Evolutionary conservation across 2,888 invertebrate genomes (phyloP).

Genomic region (Caenorhabditis afra): DNA sequence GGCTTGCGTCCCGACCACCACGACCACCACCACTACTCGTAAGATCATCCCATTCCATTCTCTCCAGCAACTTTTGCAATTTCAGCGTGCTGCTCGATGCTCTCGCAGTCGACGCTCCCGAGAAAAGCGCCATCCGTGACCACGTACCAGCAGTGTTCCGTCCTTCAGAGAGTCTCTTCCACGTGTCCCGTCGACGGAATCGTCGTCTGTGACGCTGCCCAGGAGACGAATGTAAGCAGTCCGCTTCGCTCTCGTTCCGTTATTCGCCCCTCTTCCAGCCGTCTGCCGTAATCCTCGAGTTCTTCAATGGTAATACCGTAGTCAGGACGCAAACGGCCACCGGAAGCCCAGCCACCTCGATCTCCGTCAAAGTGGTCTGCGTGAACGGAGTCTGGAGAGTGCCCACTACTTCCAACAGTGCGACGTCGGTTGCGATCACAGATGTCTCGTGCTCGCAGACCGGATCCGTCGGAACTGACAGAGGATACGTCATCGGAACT

Average conservation of each 20-base stretch:
- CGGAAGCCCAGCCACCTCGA: slow-evolving; percentile 20
- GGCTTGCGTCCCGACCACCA: slow-evolving; percentile 50
- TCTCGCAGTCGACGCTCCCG: slow-evolving; percentile 27
- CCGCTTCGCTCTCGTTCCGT: not conserved
- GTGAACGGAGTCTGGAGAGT: slow-evolving; percentile 48
- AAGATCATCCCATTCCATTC: not conserved
- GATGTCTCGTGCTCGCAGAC: slow-evolving; percentile 55
- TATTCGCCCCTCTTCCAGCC: slow-evolving; percentile 50
- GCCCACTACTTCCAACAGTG: not conserved
- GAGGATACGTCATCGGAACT: slow-evolving; percentile 43
- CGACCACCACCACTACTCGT: slow-evolving; percentile 51
- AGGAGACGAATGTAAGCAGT: slow-evolving; percentile 52
- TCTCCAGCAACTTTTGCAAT: not conserved
- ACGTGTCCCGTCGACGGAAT: slow-evolving; percentile 60
- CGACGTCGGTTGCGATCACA: slow-evolving; percentile 12
- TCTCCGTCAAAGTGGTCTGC: slow-evolving; percentile 36
- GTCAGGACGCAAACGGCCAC: slow-evolving; percentile 20
- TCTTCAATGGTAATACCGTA: slow-evolving; percentile 33
- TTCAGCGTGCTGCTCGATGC: slow-evolving; percentile 60
- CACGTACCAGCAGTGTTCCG: slow-evolving; percentile 58
- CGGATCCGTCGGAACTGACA: slow-evolving; percentile 53
- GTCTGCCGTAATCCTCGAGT: slow-evolving; percentile 27
- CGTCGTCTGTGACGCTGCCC: slow-evolving; percentile 60
- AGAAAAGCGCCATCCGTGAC: slow-evolving; percentile 11
- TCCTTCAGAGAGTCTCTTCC: slow-evolving; percentile 61